These are phyloP conservation scores for Acromyrmex echinatior DNA, from an alignment of 1,140 invertebrate species.

Conservation along the genomic window DNA sequence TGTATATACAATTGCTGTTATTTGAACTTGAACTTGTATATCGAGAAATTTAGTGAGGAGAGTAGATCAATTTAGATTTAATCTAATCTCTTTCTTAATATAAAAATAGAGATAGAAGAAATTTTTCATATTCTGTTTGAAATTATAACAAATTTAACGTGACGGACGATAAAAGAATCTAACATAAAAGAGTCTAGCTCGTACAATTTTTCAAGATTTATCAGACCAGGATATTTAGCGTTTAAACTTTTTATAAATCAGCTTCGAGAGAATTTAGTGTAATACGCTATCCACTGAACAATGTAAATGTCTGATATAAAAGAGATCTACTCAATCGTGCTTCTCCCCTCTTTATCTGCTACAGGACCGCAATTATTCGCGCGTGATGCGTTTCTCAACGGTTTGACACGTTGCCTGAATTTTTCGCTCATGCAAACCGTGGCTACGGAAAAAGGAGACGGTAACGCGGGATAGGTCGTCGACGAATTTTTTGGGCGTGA, in stretches of 20 bases:
- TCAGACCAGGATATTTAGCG: neutral
- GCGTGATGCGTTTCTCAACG: constrained; percentile 43
- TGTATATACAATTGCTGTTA: neutral
- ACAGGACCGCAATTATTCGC: constrained; percentile 54
- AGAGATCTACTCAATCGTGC: constrained; percentile 49
- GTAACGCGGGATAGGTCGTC: constrained; percentile 57
- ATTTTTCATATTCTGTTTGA: neutral
- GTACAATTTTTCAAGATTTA: neutral
- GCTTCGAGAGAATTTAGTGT: neutral
- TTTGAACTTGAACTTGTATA: neutral
- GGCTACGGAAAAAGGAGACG: constrained; percentile 39
- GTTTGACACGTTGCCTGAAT: constrained; percentile 46
- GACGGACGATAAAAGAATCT: neutral
- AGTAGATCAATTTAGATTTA: neutral
- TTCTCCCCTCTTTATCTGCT: constrained; percentile 24
- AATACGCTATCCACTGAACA: constrained; percentile 30
- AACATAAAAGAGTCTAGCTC: neutral
- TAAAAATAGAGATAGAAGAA: neutral
- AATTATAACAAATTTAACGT: neutral
- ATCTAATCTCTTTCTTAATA: neutral
- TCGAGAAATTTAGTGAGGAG: neutral
- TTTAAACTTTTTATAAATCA: neutral
- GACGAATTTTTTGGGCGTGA: constrained; percentile 84
- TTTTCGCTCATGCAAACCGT: constrained; percentile 45
- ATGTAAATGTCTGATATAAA: constrained; percentile 31